A percentile compares a stretch with the other conserved stretches of the same genome.
phyloP scores from a whole-genome alignment of 2,888 invertebrate genomes.

The Trissolcus brochymenae region DNA sequence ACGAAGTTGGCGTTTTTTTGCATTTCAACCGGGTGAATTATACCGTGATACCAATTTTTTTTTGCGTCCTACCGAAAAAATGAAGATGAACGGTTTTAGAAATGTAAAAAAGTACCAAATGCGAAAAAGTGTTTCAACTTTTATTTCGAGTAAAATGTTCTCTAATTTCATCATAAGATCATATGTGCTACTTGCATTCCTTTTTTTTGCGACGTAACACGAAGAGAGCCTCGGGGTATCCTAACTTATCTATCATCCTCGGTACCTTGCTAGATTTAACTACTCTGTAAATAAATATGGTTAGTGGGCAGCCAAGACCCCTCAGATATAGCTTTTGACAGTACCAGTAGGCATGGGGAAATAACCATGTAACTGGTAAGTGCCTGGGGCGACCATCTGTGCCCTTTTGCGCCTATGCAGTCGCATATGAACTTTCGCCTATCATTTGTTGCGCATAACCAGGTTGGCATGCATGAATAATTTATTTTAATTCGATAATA shows the following conservation, averaged over 20 bases:
- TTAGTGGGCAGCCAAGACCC: slow-evolving; percentile 72
- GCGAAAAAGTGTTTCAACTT: too few species aligned
- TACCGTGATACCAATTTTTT: too few species aligned
- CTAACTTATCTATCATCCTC: slow-evolving; percentile 64
- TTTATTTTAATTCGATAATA: slow-evolving; percentile 45
- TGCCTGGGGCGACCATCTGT: slow-evolving; percentile 76
- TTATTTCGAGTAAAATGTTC: neutral
- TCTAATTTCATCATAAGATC: slow-evolving; percentile 47
- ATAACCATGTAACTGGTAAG: slow-evolving; percentile 72
- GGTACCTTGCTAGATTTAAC: slow-evolving; percentile 68
- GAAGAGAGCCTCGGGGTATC: slow-evolving; percentile 52
- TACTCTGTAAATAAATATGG: slow-evolving; percentile 75
- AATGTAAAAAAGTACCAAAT: too few species aligned
- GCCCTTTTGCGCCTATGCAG: slow-evolving; percentile 70
- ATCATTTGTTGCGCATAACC: slow-evolving; percentile 70
- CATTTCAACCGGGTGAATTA: neutral
- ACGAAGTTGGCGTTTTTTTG: neutral
- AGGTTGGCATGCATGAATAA: slow-evolving; percentile 69
- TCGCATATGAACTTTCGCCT: slow-evolving; percentile 74
- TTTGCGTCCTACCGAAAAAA: too few species aligned
- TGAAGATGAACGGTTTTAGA: too few species aligned
- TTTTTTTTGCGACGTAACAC: slow-evolving; percentile 38
- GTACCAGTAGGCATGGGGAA: slow-evolving; percentile 65
- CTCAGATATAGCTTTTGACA: slow-evolving; percentile 72
- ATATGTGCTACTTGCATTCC: slow-evolving; percentile 39